Evolutionary conservation across 2,797 vertebrate genomes (phyloP).

Genomic region (Eurystomus glaucurus): DNA sequence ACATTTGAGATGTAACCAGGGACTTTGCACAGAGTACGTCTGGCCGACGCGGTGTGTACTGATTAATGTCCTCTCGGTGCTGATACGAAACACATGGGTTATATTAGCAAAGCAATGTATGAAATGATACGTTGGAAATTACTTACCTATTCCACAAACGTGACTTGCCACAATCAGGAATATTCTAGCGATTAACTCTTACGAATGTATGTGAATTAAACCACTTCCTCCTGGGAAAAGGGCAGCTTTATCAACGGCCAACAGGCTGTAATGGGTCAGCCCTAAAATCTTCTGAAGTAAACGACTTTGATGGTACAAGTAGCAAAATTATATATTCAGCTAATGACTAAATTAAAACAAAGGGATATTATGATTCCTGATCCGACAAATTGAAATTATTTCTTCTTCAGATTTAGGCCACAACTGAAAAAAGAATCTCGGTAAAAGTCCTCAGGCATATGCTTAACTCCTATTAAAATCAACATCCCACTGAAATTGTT

Average conservation of each 20-base stretch:
- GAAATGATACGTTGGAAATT: constrained; percentile 80
- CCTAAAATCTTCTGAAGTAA: not conserved
- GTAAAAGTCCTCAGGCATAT: not conserved
- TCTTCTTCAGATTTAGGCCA: constrained; percentile 31
- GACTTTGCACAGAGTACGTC: constrained; percentile 62
- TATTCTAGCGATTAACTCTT: constrained; percentile 76
- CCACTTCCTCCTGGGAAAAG: constrained; percentile 6
- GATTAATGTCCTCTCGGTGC: constrained; percentile 79
- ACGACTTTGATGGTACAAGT: not conserved
- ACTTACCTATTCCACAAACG: constrained; percentile 78
- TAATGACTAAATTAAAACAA: constrained; percentile 1
- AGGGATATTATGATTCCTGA: not conserved
- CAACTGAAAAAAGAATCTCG: not conserved
- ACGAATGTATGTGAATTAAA: constrained; percentile 17
- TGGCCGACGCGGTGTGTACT: constrained; percentile 71
- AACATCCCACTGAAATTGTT: not conserved
- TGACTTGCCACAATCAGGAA: constrained; percentile 79
- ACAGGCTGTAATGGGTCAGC: not conserved
- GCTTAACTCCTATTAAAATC: constrained; percentile 35
- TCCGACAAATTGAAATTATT: constrained; percentile 6
- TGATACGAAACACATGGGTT: constrained; percentile 80
- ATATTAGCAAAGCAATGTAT: constrained; percentile 75
- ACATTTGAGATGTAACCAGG: constrained; percentile 81
- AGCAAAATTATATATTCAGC: not conserved
- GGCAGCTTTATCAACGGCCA: not conserved